A percentile compares a stretch with the other conserved stretches of the same genome.
These are phyloP conservation scores for Hymenopus coronatus DNA, from an alignment of 2,888 invertebrate genomes.

Conservation along the genomic window DNA sequence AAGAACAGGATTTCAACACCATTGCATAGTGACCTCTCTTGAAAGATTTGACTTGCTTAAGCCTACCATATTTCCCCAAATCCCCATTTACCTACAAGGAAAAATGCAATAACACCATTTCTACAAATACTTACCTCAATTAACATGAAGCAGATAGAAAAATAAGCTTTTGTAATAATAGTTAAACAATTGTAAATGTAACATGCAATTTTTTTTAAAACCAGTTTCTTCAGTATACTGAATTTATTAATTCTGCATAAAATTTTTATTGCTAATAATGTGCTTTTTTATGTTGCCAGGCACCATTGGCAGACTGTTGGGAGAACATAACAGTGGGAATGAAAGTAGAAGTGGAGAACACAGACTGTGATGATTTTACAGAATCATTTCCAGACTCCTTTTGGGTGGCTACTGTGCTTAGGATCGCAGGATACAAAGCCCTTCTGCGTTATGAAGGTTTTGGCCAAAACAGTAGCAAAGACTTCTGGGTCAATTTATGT, in stretches of 20 bases:
- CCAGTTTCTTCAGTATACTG: too few species aligned
- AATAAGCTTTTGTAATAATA: too few species aligned
- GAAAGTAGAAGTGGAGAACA: constrained; percentile 91
- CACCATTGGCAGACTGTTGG: constrained; percentile 88
- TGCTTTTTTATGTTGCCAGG: constrained; percentile 46
- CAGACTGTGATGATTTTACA: constrained; percentile 77
- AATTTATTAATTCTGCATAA: neutral
- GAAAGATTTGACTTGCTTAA: too few species aligned
- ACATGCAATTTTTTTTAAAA: too few species aligned
- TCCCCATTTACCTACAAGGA: too few species aligned
- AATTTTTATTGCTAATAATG: neutral
- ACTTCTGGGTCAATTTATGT: constrained; percentile 96
- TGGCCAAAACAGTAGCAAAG: constrained; percentile 80
- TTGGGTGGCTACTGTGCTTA: constrained; percentile 94
- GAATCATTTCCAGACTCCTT: constrained; percentile 82
- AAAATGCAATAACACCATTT: too few species aligned
- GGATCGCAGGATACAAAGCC: constrained; percentile 64
- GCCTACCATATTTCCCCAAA: too few species aligned
- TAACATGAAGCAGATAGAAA: too few species aligned
- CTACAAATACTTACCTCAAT: too few species aligned
- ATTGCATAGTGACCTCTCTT: too few species aligned
- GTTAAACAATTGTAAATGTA: too few species aligned
- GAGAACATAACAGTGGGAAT: constrained; percentile 81
- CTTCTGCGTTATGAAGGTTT: constrained; percentile 83
- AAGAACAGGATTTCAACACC: too few species aligned